Evolutionary conservation across 1,140 invertebrate species (phyloP).

Genomic region (Diorhabda sublineata): DNA sequence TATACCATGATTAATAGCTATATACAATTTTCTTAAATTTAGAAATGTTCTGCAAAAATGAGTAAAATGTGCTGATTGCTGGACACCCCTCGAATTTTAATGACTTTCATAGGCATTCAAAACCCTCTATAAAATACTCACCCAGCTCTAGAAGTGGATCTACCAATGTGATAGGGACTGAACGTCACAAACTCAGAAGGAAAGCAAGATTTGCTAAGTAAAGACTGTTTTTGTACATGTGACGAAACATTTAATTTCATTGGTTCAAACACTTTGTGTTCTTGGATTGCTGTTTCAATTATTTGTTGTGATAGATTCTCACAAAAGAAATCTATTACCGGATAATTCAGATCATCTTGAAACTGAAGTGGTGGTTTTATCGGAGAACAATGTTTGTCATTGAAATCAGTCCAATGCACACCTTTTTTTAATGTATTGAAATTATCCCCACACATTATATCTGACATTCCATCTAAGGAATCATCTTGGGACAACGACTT

Average conservation of each 20-base stretch:
- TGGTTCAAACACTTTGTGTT: slow-evolving; percentile 29
- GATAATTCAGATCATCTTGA: slow-evolving; percentile 56
- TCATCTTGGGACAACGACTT: slow-evolving; percentile 60
- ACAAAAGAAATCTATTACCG: slow-evolving; percentile 36
- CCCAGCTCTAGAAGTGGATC: slow-evolving; percentile 41
- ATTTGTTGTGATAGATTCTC: slow-evolving; percentile 34
- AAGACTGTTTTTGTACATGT: slow-evolving; percentile 11
- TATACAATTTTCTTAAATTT: too few relatives aligned
- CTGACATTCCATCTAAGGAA: slow-evolving; percentile 62
- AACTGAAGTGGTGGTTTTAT: slow-evolving; percentile 78
- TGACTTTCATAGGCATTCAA: too few relatives aligned
- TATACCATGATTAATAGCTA: too few relatives aligned
- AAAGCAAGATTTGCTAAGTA: slow-evolving; percentile 53
- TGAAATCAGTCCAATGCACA: slow-evolving; percentile 54
- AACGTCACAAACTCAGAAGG: slow-evolving; percentile 59
- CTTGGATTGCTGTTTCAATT: slow-evolving; percentile 38
- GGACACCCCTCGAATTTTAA: too few relatives aligned
- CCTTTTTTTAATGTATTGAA: slow-evolving; percentile 79
- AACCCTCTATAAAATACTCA: neutral
- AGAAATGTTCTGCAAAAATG: too few relatives aligned
- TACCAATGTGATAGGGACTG: slow-evolving; percentile 53
- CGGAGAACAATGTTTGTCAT: slow-evolving; percentile 49
- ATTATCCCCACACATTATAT: slow-evolving; percentile 70
- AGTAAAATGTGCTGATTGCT: too few relatives aligned
- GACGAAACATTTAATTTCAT: slow-evolving; percentile 18